Percentiles rank a stretch among this genome's conserved stretches.
Conservation (phyloP, 2,113 vertebrate genomes). For the Cavia porcellus region DNA sequence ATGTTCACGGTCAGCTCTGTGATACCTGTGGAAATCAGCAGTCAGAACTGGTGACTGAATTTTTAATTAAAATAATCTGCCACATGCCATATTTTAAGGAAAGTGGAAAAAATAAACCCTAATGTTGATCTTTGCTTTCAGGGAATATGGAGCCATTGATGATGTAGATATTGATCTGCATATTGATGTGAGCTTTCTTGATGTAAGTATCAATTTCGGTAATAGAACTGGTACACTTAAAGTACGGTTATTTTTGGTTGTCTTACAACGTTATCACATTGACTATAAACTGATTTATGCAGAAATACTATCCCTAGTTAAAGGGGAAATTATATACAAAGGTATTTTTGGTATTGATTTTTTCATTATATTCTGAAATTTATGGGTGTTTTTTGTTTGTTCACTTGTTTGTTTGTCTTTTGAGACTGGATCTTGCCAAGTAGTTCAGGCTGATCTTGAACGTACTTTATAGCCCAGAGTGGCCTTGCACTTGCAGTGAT, state of each 20-base stretch:
- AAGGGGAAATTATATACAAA: neutral
- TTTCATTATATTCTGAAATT: conserved; percentile 35
- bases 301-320: neutral
- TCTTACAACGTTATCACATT: neutral
- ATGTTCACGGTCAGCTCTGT: neutral
- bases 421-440: neutral
- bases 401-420: neutral
- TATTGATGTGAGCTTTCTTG: conserved; percentile 95
- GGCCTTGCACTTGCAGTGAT: neutral
- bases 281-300: conserved; percentile 1
- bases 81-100: neutral
- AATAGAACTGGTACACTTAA: neutral
- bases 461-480: neutral
- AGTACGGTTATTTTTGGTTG: conserved; percentile 24
- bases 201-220: conserved; percentile 90
- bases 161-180: conserved; percentile 96
- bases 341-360: neutral
- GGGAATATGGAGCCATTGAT: conserved; percentile 97
- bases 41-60: neutral
- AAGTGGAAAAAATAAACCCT: neutral
- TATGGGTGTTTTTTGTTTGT: neutral
- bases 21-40: neutral
- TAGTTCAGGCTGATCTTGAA: neutral
- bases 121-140: conserved; percentile 85
- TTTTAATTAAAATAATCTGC: neutral